Evolutionary conservation across 2,113 vertebrate genomes (phyloP), one percentile per base, ranked within the genome.

Genomic region (Plestiodon gilberti): DNA sequence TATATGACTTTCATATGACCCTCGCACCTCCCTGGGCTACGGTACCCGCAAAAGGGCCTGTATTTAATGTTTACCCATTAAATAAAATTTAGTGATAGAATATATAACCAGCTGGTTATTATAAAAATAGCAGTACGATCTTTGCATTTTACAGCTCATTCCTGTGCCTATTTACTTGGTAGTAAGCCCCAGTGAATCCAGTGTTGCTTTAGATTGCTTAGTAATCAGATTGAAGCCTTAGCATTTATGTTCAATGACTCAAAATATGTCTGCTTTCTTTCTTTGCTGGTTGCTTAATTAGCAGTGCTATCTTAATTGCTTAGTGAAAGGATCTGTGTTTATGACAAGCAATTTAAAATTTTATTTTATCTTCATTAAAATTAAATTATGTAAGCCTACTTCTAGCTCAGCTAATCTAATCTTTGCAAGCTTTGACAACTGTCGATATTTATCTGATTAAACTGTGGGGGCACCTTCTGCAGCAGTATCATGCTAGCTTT

Each of bases 401-500:
- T 20, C 79, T 14, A n/a, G 28, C 67, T 40, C 11, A n/a, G 28
- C 67, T 40, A 22, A 4, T 76, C 17, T 90, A 90, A 80, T 82
- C 73, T 0, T 77, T 81, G 69, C 87, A 81, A 70, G 64, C 9
- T 75, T 83, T 89, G 69, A 61, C 86, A 59, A 88, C 76, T 6
- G 43, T 48, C 30, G 38, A 40, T 78, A 83, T 79, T 85, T 87
- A 43, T 65, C 70, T 70, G 91, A 70, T 38, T 18, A 59, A 33
- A 75, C 62, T 82, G 43, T 59, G 15, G 30, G 33, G 78, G 30
- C 13, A 35, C 77, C 43, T 61, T 43, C 35, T 67, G 61, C 17
- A 69, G 9, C 38, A 73, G 18, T 43, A 86, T 18, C 23, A 7
- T 86, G 84, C 81, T 88, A 61, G 87, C 73, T 86, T 65, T 62